Conservation (phyloP, 2,113 vertebrate genomes). For the Cephalopterus ornatus region DNA sequence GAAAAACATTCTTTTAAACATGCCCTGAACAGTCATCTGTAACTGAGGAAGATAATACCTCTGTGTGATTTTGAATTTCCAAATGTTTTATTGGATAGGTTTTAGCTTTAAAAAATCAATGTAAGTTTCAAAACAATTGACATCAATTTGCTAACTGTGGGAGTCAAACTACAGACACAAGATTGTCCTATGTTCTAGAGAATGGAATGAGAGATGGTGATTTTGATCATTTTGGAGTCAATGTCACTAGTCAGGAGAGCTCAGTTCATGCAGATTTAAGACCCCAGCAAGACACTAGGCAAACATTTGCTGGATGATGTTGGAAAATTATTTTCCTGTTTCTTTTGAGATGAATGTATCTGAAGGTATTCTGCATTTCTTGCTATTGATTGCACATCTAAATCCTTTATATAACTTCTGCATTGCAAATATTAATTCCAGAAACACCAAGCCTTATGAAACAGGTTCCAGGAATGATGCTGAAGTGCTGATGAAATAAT, state of each 20-base stretch:
- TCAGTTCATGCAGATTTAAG: neutral
- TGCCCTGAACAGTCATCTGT: neutral
- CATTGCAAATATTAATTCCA: neutral
- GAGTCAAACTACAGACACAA: neutral
- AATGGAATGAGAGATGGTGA: neutral
- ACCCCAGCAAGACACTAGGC: rapidly evolving
- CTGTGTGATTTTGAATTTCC: neutral
- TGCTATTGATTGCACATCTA: neutral
- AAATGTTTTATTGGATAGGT: neutral
- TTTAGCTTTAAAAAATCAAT: neutral
- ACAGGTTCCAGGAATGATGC: neutral
- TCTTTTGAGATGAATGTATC: neutral
- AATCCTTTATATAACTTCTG: neutral
- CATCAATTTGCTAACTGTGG: neutral
- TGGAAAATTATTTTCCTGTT: neutral
- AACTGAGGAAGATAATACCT: neutral
- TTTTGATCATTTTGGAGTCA: neutral
- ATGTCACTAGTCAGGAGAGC: neutral
- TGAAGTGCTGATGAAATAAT: neutral
- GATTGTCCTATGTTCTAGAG: neutral
- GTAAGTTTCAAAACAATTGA: neutral
- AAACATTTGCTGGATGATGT: neutral
- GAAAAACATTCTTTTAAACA: neutral
- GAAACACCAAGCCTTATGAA: neutral
- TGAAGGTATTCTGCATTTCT: neutral